A percentile compares a stretch with the other conserved stretches of the same genome.
phyloP scores from a whole-genome alignment of 1,140 invertebrate species.

The Saxidomus purpurata region DNA sequence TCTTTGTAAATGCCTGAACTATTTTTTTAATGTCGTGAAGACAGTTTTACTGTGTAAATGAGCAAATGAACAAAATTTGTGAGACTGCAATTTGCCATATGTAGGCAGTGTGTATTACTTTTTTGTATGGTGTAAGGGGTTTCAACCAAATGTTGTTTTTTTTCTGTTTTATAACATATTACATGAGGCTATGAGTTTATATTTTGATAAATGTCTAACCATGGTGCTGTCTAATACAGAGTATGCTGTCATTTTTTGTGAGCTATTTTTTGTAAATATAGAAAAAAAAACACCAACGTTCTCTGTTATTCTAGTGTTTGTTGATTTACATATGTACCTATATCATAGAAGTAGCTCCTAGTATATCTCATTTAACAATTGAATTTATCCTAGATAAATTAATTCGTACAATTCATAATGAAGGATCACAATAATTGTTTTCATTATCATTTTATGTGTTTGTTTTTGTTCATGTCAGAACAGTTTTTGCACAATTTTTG shows the following conservation, averaged over 20 bases:
- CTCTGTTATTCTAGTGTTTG: background rate
- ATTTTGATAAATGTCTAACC: background rate
- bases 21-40: too few relatives aligned
- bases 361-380: background rate
- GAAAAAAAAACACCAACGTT: background rate
- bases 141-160: background rate
- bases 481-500: too few relatives aligned
- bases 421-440: too few relatives aligned
- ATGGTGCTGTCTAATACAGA: background rate
- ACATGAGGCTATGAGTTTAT: too few relatives aligned
- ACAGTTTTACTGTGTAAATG: background rate
- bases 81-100: background rate
- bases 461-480: background rate
- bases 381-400: conserved; percentile 3
- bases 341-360: background rate
- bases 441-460: too few relatives aligned
- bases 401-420: background rate
- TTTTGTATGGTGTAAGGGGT: background rate
- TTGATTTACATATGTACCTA: background rate
- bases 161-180: background rate
- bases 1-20: too few relatives aligned
- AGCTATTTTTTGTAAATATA: background rate
- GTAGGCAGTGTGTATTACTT: background rate
- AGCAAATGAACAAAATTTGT: conserved; percentile 11
- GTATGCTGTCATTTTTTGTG: background rate